phyloP scores from a whole-genome alignment of 2,888 invertebrate species.

The Automeris io region DNA sequence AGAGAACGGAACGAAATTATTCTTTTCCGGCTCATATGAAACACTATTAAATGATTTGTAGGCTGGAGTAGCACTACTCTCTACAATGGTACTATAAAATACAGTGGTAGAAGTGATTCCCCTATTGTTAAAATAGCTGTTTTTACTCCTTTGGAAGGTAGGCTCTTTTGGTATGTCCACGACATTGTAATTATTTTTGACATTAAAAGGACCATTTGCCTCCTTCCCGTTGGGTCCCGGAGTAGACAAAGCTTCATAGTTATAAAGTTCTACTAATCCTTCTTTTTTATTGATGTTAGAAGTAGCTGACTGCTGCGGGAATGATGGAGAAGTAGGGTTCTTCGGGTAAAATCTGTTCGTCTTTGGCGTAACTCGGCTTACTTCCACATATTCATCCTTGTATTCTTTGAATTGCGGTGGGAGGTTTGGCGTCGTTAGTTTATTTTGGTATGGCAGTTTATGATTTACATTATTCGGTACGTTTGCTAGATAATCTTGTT shows the following conservation, averaged over 20 bases:
- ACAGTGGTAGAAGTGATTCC: constrained; percentile 28
- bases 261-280: constrained; percentile 60
- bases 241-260: constrained; percentile 62
- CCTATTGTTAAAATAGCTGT: constrained; percentile 18
- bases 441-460: constrained; percentile 33
- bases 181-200: constrained; percentile 55
- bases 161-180: constrained; percentile 40
- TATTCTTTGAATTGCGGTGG: constrained; percentile 58
- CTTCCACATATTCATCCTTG: constrained; percentile 68
- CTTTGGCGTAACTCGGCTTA: constrained; percentile 60
- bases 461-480: constrained; percentile 36
- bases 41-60: constrained; percentile 62
- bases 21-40: constrained; percentile 61
- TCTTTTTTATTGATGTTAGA: constrained; percentile 59
- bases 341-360: constrained; percentile 44
- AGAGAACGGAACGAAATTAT: constrained; percentile 45
- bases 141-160: constrained; percentile 43
- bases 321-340: constrained; percentile 41
- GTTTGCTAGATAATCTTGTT: constrained; percentile 35
- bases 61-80: constrained; percentile 42
- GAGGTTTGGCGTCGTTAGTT: constrained; percentile 39
- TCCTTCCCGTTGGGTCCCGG: constrained; percentile 45
- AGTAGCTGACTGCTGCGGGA: constrained; percentile 37
- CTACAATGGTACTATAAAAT: constrained; percentile 39
- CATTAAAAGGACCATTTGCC: constrained; percentile 51